Percentiles rank a stretch among this genome's conserved stretches.
Evolutionary conservation across 2,888 invertebrate species (phyloP).

Genomic region (Mimas tiliae): DNA sequence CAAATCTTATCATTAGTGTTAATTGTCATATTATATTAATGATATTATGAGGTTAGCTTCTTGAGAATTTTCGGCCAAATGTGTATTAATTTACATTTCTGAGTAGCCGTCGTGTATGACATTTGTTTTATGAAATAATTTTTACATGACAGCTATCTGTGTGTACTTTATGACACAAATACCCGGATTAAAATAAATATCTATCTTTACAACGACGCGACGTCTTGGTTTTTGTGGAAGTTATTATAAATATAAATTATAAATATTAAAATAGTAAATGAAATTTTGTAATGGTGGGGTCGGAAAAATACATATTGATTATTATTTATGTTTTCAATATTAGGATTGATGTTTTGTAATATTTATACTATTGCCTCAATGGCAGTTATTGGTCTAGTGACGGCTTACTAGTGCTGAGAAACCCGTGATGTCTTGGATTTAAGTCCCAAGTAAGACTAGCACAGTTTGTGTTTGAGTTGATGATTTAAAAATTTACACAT

Average conservation of each 20-base stretch:
- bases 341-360: too few relatives aligned
- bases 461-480: too few relatives aligned
- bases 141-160: constrained; percentile 13
- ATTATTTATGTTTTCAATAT: too few relatives aligned
- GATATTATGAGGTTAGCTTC: constrained; percentile 53
- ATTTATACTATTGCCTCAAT: too few relatives aligned
- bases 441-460: too few relatives aligned
- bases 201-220: not conserved
- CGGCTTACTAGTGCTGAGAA: too few relatives aligned
- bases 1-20: constrained; percentile 55
- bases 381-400: too few relatives aligned
- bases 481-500: too few relatives aligned
- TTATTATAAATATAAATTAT: not conserved
- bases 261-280: not conserved
- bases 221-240: too few relatives aligned
- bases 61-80: constrained; percentile 49
- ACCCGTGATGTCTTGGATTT: too few relatives aligned
- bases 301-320: too few relatives aligned
- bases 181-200: constrained; percentile 2
- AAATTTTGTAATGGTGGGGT: not conserved
- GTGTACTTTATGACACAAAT: not conserved
- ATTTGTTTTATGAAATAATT: constrained; percentile 50
- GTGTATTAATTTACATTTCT: constrained; percentile 65
- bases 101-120: constrained; percentile 28
- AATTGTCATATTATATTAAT: constrained; percentile 64